Evolutionary conservation across 2,888 invertebrate species (phyloP).

Genomic region (Gryllus longicercus): DNA sequence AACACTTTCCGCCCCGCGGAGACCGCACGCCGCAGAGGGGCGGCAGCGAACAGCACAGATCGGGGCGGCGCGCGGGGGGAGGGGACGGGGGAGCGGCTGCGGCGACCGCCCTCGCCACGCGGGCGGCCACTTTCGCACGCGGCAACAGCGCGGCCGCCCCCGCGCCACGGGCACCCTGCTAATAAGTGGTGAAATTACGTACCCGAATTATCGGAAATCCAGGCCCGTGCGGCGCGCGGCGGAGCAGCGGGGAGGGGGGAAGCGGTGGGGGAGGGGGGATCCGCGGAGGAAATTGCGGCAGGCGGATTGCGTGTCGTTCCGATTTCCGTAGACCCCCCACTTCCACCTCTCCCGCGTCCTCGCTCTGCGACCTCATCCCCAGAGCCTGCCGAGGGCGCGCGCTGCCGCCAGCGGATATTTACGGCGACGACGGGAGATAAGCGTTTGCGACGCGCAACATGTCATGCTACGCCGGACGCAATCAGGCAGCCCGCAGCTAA

Average conservation of each 20-base stretch:
- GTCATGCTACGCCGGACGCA: no score
- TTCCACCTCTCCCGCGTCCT: background rate
- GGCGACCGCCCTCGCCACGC: background rate
- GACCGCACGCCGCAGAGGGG: no score
- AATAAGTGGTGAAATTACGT: background rate
- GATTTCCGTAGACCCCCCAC: background rate
- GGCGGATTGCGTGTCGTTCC: slow-evolving; percentile 17
- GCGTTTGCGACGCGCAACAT: no score
- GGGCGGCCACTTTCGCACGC: background rate
- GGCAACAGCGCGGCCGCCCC: background rate
- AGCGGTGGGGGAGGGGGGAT: background rate
- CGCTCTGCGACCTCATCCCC: background rate
- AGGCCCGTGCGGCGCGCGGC: background rate
- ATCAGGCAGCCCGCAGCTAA: no score
- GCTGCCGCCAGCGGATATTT: no score
- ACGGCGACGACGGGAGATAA: no score
- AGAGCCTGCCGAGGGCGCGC: no score
- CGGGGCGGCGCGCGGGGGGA: no score
- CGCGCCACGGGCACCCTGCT: background rate
- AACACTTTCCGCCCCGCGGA: no score
- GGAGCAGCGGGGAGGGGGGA: background rate
- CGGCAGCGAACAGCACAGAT: no score
- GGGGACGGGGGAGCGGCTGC: no score
- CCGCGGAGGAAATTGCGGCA: background rate
- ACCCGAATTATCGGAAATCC: background rate